These are phyloP conservation scores for Heteronetta atricapilla DNA, from an alignment of 2,113 vertebrate species.

Conservation along the genomic window DNA sequence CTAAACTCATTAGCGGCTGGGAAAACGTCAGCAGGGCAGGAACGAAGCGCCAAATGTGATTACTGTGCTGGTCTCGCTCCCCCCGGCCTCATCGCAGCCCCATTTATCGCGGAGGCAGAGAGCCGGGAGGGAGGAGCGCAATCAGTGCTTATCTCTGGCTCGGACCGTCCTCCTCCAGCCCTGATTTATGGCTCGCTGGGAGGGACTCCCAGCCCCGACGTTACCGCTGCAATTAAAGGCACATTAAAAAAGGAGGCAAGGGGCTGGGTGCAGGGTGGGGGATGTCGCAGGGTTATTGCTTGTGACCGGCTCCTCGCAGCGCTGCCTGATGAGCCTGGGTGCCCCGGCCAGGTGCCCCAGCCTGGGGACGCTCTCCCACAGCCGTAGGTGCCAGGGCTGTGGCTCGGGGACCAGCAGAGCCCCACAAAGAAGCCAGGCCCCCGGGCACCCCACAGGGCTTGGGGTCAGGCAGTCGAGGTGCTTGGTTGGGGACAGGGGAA, in stretches of 20 bases:
- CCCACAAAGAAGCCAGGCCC: rapidly evolving
- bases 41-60: slow-evolving; percentile 30
- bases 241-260: neutral
- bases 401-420: neutral
- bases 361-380: neutral
- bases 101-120: neutral
- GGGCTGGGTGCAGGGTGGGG: too few relatives aligned
- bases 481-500: neutral
- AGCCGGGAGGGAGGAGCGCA: neutral
- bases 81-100: neutral
- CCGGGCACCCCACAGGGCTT: rapidly evolving
- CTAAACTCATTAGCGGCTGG: neutral
- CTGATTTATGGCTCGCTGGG: neutral
- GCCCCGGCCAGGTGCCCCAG: neutral
- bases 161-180: neutral
- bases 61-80: neutral
- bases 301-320: rapidly evolving
- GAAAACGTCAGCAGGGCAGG: neutral
- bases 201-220: neutral
- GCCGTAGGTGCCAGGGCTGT: neutral
- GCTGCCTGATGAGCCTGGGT: neutral
- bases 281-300: rapidly evolving
- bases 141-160: neutral
- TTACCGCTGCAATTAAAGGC: neutral
- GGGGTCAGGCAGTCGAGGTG: rapidly evolving